phyloP scores from a whole-genome alignment of 2,113 vertebrate species.

The Alouatta palliata region DNA sequence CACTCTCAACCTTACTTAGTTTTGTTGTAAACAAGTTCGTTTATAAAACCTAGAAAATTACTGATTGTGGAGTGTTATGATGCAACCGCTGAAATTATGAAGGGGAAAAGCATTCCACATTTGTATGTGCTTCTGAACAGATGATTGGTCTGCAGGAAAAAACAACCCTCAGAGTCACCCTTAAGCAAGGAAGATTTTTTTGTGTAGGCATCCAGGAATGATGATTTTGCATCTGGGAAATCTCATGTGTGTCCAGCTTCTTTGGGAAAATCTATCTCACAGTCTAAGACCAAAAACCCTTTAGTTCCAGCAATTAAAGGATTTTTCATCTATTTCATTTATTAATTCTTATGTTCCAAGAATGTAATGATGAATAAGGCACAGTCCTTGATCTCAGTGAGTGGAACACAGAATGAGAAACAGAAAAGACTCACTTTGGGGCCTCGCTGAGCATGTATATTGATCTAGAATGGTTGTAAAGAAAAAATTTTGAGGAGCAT shows the following conservation, averaged over 20 bases:
- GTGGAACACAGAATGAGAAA: neutral
- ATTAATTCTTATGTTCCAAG: neutral
- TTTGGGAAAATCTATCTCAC: neutral
- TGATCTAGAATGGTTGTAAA: neutral
- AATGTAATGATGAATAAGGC: neutral
- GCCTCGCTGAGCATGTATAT: fast-evolving
- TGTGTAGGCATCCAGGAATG: neutral
- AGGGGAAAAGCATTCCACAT: neutral
- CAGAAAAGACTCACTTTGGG: neutral
- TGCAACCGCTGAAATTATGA: neutral
- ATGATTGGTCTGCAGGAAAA: neutral
- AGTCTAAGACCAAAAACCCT: neutral
- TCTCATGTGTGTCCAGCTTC: fast-evolving
- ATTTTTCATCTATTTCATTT: neutral
- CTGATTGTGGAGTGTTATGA: neutral
- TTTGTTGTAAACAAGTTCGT: neutral
- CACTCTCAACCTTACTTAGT: neutral
- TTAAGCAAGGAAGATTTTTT: neutral
- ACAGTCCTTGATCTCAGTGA: neutral
- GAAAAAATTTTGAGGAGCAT: neutral
- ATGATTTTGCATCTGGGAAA: neutral
- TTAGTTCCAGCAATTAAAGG: neutral
- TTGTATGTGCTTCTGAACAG: neutral
- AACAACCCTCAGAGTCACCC: neutral
- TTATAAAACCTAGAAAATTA: neutral